Percentiles rank a stretch among this genome's conserved stretches.
Conservation (phyloP, 2,113 vertebrate species). For the Anser cygnoides region DNA sequence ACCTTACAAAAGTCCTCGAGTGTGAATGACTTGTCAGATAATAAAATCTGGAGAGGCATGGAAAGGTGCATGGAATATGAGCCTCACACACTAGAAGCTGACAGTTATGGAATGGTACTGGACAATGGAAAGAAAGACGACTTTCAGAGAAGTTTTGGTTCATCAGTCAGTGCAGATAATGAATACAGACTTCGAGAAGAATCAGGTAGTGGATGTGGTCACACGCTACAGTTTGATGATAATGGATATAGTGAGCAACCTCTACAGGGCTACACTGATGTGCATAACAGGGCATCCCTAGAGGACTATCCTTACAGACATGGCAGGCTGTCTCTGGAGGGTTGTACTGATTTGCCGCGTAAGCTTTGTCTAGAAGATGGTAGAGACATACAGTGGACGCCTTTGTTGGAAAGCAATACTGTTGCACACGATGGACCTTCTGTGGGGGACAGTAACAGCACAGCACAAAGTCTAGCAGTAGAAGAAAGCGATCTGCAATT, state of each 20-base stretch:
- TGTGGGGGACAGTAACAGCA: background rate
- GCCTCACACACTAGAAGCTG: background rate
- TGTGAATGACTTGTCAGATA: conserved; percentile 51
- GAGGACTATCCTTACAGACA: background rate
- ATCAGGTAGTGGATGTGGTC: background rate
- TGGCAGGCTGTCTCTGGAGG: background rate
- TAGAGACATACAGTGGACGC: background rate
- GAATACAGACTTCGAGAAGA: conserved; percentile 23
- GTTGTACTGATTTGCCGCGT: background rate
- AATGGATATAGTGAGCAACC: background rate
- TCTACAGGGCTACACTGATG: background rate
- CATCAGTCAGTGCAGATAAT: conserved; percentile 21
- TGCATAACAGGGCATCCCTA: background rate
- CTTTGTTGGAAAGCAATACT: background rate
- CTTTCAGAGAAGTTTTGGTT: conserved; percentile 26
- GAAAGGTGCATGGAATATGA: background rate
- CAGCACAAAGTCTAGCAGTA: background rate
- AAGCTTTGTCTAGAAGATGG: background rate
- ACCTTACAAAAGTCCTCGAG: conserved; percentile 21
- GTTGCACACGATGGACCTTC: background rate
- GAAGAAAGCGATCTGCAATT: background rate
- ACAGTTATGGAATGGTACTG: background rate
- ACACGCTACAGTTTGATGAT: background rate
- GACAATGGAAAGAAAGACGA: background rate
- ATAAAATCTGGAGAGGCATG: background rate